Percentiles rank a stretch among this genome's conserved stretches.
These are phyloP conservation scores for Luperina testacea DNA, from an alignment of 2,888 invertebrate genomes.

Conservation along the genomic window DNA sequence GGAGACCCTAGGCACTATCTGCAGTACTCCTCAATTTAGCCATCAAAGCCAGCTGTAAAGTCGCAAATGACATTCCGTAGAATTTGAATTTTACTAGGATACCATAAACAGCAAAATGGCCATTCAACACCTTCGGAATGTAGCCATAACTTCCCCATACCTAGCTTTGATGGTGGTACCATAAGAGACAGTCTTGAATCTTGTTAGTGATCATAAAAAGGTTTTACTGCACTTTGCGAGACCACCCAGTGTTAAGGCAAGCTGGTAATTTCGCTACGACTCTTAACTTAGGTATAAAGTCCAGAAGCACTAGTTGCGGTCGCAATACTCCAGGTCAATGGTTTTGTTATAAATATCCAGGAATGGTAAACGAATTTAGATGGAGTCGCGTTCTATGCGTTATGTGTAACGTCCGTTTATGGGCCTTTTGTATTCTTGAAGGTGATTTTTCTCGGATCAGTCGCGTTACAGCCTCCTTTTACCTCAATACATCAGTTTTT, in stretches of 20 bases:
- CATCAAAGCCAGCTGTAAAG: constrained; percentile 5
- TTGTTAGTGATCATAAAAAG: constrained; percentile 36
- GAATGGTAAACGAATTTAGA: neutral
- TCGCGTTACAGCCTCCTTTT: too few species aligned
- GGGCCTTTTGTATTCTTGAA: too few species aligned
- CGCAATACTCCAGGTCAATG: neutral
- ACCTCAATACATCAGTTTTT: too few species aligned
- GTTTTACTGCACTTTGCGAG: constrained; percentile 32
- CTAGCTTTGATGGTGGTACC: constrained; percentile 28
- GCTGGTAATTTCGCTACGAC: neutral
- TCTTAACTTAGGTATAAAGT: neutral
- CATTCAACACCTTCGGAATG: constrained; percentile 14
- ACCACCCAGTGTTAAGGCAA: constrained; percentile 29
- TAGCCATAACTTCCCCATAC: constrained; percentile 30
- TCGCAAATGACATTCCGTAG: constrained; percentile 10
- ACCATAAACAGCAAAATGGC: constrained; percentile 32
- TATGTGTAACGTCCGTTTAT: too few species aligned
- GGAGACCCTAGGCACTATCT: neutral
- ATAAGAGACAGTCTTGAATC: constrained; percentile 20
- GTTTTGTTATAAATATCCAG: neutral
- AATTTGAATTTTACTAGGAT: constrained; percentile 18
- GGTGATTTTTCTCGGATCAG: too few species aligned
- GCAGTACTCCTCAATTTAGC: neutral
- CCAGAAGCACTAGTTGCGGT: neutral
- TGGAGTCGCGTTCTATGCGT: too few species aligned